Evolutionary conservation across 2,113 vertebrate genomes (phyloP).

Genomic region (Varanus salvator): DNA sequence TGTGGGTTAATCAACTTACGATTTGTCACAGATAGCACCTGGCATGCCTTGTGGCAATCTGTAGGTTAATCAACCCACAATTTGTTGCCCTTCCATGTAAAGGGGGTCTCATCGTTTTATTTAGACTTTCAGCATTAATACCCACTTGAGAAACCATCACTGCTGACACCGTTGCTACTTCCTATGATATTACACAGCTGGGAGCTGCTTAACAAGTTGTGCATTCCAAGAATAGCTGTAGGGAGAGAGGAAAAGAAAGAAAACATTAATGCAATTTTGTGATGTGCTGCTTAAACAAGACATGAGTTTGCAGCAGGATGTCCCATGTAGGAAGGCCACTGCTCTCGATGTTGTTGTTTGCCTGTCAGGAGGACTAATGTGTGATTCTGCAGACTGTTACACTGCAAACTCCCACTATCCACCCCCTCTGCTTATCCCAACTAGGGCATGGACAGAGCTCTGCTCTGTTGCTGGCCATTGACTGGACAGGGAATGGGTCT

Average conservation of each 20-base stretch:
- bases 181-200: slow-evolving; percentile 84
- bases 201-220: slow-evolving; percentile 89
- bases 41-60: no score
- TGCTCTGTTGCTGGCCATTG: no score
- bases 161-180: slow-evolving; percentile 78
- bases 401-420: neutral
- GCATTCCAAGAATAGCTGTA: slow-evolving; percentile 96
- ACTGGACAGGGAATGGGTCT: no score
- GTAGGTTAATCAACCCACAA: no score
- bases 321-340: neutral
- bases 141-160: slow-evolving; percentile 84
- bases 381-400: neutral
- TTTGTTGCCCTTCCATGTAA: no score
- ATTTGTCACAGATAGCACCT: no score
- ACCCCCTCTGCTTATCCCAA: no score
- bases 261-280: neutral
- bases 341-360: neutral
- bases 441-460: no score
- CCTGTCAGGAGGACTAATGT: neutral
- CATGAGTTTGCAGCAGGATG: neutral
- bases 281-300: neutral
- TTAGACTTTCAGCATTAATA: slow-evolving; percentile 3
- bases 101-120: neutral
- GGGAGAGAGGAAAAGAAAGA: slow-evolving; percentile 49
- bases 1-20: no score